A percentile compares a stretch with the other conserved stretches of the same genome.
These are phyloP conservation scores for Zoanthus sansibaricus DNA, from an alignment of 92 coral and sea anemone genomes.

Conservation along the genomic window DNA sequence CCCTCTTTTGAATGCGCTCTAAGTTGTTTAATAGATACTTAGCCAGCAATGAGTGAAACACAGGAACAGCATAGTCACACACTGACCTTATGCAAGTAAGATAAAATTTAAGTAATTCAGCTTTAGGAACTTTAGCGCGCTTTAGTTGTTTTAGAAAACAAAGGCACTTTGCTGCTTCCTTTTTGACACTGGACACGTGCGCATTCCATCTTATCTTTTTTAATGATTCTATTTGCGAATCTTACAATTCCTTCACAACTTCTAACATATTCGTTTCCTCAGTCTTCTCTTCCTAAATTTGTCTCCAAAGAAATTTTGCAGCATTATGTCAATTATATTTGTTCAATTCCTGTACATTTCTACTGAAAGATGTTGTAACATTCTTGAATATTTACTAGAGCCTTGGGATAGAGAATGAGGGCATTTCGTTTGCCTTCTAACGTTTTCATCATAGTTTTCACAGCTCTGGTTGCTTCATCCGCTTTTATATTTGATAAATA, in stretches of 20 bases:
- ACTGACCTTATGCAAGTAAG: too few species aligned
- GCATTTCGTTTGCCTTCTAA: neutral
- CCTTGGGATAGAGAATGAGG: neutral
- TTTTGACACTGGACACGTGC: too few species aligned
- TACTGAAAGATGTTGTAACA: neutral
- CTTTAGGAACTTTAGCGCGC: too few species aligned
- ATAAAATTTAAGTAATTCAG: too few species aligned
- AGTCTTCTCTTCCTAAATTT: neutral
- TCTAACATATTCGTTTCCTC: neutral
- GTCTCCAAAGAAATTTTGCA: neutral
- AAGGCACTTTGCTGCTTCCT: too few species aligned
- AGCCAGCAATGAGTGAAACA: too few species aligned
- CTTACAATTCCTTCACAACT: neutral
- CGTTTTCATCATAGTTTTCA: neutral
- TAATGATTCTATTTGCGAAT: constrained; percentile 4
- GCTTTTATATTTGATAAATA: constrained; percentile 12
- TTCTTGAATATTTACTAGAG: neutral
- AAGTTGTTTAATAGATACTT: too few species aligned
- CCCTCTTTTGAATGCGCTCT: too few species aligned
- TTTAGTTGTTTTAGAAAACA: too few species aligned
- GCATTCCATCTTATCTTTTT: neutral
- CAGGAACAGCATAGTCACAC: too few species aligned
- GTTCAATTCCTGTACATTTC: constrained; percentile 7
- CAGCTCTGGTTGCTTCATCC: constrained; percentile 19
- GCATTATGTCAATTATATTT: neutral